These are phyloP conservation scores for Hydrotaea diabolus DNA, from an alignment of 2,888 invertebrate genomes.

Conservation along the genomic window DNA sequence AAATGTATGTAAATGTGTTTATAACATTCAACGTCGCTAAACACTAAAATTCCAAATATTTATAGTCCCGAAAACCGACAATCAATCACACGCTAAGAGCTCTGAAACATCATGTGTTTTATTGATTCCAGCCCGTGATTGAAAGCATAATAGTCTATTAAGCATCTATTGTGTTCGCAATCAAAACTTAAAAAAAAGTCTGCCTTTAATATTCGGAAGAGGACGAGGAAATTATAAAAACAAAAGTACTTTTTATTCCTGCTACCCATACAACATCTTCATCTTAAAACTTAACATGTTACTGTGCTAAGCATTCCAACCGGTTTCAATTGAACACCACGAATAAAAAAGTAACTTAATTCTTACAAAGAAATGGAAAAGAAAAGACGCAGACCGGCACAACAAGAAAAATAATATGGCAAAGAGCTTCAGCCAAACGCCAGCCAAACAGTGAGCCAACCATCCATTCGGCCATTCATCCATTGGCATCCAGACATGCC, in stretches of 20 bases:
- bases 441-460: constrained; percentile 33
- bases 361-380: constrained; percentile 49
- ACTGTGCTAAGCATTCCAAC: constrained; percentile 65
- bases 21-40: neutral
- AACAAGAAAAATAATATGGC: constrained; percentile 19
- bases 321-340: constrained; percentile 62
- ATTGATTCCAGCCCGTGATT: neutral
- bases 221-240: constrained; percentile 34
- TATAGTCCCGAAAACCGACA: neutral
- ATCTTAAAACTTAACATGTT: constrained; percentile 44
- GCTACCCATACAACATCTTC: neutral
- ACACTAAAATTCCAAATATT: neutral
- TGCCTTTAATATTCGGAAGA: neutral
- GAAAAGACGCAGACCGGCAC: constrained; percentile 1
- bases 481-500: constrained; percentile 33
- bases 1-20: too few relatives aligned
- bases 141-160: neutral
- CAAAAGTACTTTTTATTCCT: constrained; percentile 52
- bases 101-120: neutral
- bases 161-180: neutral
- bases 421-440: constrained; percentile 56
- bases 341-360: constrained; percentile 61
- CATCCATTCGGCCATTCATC: constrained; percentile 39
- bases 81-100: neutral
- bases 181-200: neutral